These are phyloP conservation scores for Phengaris alcon DNA, from an alignment of 2,888 invertebrate genomes.

Conservation along the genomic window DNA sequence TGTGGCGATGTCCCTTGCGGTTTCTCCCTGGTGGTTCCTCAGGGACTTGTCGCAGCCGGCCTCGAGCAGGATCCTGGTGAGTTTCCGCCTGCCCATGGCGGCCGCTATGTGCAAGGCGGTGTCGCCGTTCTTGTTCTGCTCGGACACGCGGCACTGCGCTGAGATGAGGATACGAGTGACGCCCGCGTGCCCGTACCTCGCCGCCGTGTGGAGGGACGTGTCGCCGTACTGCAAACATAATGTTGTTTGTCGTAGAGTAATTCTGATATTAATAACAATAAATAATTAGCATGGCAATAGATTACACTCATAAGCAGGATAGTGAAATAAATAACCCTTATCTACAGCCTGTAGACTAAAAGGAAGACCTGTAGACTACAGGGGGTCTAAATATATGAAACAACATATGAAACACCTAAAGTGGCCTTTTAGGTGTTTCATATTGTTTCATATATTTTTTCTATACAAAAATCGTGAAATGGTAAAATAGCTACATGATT, in stretches of 20 bases:
- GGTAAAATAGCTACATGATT: too few species aligned
- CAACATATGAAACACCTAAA: too few species aligned
- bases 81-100: conserved; percentile 94
- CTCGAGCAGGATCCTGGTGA: conserved; percentile 93
- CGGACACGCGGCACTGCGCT: conserved; percentile 90
- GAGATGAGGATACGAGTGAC: conserved; percentile 96
- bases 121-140: conserved; percentile 97
- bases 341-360: too few species aligned
- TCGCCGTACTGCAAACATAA: conserved; percentile 89
- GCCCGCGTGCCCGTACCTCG: conserved; percentile 97
- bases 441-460: too few species aligned
- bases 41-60: conserved; percentile 85
- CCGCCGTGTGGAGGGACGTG: conserved; percentile 95
- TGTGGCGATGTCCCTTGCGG: conserved; percentile 92
- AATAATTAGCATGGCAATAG: too few species aligned
- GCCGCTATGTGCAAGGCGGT: conserved; percentile 95
- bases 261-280: neutral
- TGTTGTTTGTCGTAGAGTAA: neutral
- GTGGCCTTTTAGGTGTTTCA: too few species aligned
- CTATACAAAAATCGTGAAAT: too few species aligned
- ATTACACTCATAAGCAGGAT: too few species aligned
- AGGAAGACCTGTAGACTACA: too few species aligned
- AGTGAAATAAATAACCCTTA: too few species aligned
- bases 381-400: too few species aligned
- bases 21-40: conserved; percentile 93